A percentile compares a stretch with the other conserved stretches of the same genome.
phyloP scores from a whole-genome alignment of 2,888 invertebrate species.

The Agrochola circellaris region DNA sequence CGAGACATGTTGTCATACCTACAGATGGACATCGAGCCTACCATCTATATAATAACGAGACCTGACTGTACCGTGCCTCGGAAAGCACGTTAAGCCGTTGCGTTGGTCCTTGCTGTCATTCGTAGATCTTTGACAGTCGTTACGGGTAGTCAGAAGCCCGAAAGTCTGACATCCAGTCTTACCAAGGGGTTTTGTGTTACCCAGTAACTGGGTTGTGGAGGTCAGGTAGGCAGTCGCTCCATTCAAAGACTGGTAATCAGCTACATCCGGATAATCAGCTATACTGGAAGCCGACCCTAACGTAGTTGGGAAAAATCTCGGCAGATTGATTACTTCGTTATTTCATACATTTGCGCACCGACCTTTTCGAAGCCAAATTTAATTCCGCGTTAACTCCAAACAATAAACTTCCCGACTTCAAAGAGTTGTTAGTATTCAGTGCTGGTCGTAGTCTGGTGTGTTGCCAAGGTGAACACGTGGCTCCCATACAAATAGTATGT shows the following conservation, averaged over 20 bases:
- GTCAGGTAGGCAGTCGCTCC: too few relatives aligned
- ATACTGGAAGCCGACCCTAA: too few relatives aligned
- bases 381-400: conserved; percentile 32
- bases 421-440: conserved; percentile 51
- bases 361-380: conserved; percentile 35
- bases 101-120: not conserved
- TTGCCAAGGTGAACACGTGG: conserved; percentile 52
- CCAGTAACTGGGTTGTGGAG: too few relatives aligned
- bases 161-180: not conserved
- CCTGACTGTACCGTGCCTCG: too few relatives aligned
- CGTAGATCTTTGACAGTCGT: not conserved
- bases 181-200: too few relatives aligned
- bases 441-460: conserved; percentile 25
- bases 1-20: not conserved
- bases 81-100: too few relatives aligned
- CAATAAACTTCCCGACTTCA: conserved; percentile 46
- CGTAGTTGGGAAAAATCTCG: too few relatives aligned
- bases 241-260: too few relatives aligned
- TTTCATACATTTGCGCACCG: not conserved
- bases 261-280: too few relatives aligned
- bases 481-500: conserved; percentile 30
- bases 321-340: too few relatives aligned
- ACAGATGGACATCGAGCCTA: too few relatives aligned
- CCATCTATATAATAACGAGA: too few relatives aligned
- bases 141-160: not conserved